A percentile compares a stretch with the other conserved stretches of the same genome.
phyloP scores from a whole-genome alignment of 1,140 invertebrate species.

The Orius laevigatus region DNA sequence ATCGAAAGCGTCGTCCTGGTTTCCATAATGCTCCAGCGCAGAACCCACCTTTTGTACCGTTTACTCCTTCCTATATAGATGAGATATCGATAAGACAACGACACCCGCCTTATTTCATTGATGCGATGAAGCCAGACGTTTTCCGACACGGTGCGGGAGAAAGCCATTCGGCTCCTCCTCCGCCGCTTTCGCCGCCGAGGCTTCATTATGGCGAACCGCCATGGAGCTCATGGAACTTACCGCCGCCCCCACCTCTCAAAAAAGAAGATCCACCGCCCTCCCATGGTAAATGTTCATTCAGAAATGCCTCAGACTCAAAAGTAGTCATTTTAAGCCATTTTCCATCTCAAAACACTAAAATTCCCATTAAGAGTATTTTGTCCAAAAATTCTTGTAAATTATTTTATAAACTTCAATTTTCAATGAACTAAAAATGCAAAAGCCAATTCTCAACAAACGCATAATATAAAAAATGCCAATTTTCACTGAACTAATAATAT shows the following conservation, averaged over 20 bases:
- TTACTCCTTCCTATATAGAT: slow-evolving; percentile 49
- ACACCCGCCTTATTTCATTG: slow-evolving; percentile 4
- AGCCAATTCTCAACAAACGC: no score
- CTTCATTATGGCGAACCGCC: slow-evolving; percentile 15
- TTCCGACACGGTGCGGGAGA: slow-evolving; percentile 16
- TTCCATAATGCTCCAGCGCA: slow-evolving; percentile 71
- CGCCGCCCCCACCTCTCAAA: slow-evolving; percentile 4
- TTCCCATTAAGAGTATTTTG: background rate
- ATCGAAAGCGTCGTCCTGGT: slow-evolving; percentile 61
- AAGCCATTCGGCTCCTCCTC: background rate
- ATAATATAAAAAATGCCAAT: no score
- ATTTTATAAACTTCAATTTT: no score
- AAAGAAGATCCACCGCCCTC: slow-evolving; percentile 13
- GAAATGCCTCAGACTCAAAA: no score
- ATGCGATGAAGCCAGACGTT: slow-evolving; percentile 4
- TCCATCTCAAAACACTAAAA: background rate
- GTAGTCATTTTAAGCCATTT: no score
- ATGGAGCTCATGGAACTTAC: background rate
- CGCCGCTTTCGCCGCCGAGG: slow-evolving; percentile 23
- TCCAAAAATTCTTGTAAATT: background rate
- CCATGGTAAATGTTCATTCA: slow-evolving; percentile 7
- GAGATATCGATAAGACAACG: slow-evolving; percentile 28
- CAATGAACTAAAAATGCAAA: no score
- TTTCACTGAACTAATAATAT: no score
- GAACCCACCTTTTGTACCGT: slow-evolving; percentile 68